Conservation (phyloP, 2,888 invertebrate genomes). For the Diaprepes abbreviatus region DNA sequence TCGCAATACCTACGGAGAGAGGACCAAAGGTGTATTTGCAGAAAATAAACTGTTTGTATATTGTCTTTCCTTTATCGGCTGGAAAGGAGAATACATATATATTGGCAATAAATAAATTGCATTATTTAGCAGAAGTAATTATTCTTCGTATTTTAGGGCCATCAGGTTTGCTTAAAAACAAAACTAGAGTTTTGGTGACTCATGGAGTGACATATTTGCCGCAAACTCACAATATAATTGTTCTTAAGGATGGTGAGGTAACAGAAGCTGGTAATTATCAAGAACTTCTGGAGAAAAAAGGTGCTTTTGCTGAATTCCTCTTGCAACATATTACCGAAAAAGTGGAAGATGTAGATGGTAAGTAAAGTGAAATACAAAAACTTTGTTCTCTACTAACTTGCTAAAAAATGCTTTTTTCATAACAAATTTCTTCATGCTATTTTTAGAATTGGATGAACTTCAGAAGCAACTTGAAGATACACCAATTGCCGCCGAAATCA, state of each 20-base stretch:
- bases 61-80: no score
- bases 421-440: no score
- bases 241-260: slow-evolving; percentile 69
- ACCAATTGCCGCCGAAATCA: slow-evolving; percentile 72
- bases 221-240: slow-evolving; percentile 69
- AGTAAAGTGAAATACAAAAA: slow-evolving; percentile 10
- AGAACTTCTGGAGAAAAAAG: slow-evolving; percentile 65
- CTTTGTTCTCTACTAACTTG: no score
- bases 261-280: slow-evolving; percentile 69
- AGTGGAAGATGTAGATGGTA: slow-evolving; percentile 63
- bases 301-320: slow-evolving; percentile 63
- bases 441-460: slow-evolving; percentile 73
- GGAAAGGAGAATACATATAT: no score
- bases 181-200: slow-evolving; percentile 71
- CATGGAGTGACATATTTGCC: slow-evolving; percentile 73
- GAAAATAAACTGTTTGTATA: no score
- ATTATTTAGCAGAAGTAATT: no score
- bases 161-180: no score
- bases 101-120: no score
- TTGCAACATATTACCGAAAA: slow-evolving; percentile 55
- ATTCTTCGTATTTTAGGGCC: no score
- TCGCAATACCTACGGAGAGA: no score
- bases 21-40: no score
- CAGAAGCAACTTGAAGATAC: slow-evolving; percentile 79
- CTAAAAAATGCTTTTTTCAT: no score